These are phyloP conservation scores for Holotrichia oblita DNA, from an alignment of 1,140 invertebrate genomes.

Conservation along the genomic window DNA sequence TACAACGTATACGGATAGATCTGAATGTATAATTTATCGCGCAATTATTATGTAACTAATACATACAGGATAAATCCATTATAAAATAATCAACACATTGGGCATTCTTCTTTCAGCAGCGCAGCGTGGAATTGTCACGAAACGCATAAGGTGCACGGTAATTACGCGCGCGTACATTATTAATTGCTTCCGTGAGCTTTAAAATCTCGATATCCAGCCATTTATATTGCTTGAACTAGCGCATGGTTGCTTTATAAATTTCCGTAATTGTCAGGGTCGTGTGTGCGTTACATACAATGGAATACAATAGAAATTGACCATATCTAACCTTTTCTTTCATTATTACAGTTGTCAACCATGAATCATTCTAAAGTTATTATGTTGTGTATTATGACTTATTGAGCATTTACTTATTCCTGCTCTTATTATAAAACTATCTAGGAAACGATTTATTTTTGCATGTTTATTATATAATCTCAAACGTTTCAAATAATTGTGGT, in stretches of 20 bases:
- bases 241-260: conserved; percentile 1
- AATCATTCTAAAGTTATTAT: no score
- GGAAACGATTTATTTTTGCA: no score
- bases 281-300: no score
- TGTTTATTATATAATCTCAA: no score
- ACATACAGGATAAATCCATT: conserved; percentile 10
- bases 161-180: background rate
- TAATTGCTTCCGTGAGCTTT: conserved; percentile 5
- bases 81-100: conserved; percentile 9
- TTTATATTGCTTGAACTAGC: background rate
- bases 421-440: no score
- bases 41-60: conserved; percentile 9
- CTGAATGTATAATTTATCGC: background rate
- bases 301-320: no score
- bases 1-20: background rate
- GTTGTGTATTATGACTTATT: no score
- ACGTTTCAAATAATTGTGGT: no score
- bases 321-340: no score
- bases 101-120: conserved; percentile 1
- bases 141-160: background rate
- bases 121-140: background rate
- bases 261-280: conserved; percentile 5
- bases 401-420: no score
- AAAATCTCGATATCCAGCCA: background rate
- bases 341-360: no score